Base-by-base conservation (phyloP, 2,113 vertebrate species). In the Xerus inauris region DNA sequence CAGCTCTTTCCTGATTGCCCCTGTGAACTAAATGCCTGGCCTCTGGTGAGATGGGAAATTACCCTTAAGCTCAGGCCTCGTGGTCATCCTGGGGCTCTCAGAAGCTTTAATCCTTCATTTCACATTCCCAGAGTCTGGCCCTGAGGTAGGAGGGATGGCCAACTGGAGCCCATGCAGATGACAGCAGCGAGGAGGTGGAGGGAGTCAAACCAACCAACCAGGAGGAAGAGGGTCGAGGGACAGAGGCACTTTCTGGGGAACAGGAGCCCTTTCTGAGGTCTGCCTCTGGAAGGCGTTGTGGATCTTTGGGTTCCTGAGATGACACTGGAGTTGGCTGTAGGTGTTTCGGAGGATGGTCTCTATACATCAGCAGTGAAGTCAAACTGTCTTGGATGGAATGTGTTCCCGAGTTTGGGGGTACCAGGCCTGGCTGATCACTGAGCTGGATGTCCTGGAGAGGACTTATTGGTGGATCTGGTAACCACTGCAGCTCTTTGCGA, bases 61-160 rank as follows among this genome's bases (percentile, higher is more conserved):
- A 97, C 22, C 81, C 72, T 64, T 96, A 97, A 98, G 96, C 97
- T 79, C 77, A 82, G 90, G 88, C 87, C 89, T 65, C 20, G 89
- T 38, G 8, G 13, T 51, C 7, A 86, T 47, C 93, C 80, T 1
- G 28, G 80, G 89, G 95, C 96, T 69, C 81, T 89, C 1, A 3
- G 73, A 47, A 77, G 94, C 94, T 92, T 92, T 97, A 96, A 97
- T 97, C 97, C 96, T 90, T 84, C 17, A 32, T 42, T 80, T 94
- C 65, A 9, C 4, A 40, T 10, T 19, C 80, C 82, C 38, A 2
- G n/a, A 45, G 80, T 82, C 92, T 76, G 89, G 86, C 89, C 87
- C 92, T 8, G 26, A 38, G 79, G 87, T 81, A 14, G n/a, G 77
- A 94, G 87, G 67, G 67, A 57, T 4, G 75, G 30, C 62, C 83